These are phyloP conservation scores for Rhopalosiphum padi DNA, from an alignment of 1,140 invertebrate species.

Conservation along the genomic window DNA sequence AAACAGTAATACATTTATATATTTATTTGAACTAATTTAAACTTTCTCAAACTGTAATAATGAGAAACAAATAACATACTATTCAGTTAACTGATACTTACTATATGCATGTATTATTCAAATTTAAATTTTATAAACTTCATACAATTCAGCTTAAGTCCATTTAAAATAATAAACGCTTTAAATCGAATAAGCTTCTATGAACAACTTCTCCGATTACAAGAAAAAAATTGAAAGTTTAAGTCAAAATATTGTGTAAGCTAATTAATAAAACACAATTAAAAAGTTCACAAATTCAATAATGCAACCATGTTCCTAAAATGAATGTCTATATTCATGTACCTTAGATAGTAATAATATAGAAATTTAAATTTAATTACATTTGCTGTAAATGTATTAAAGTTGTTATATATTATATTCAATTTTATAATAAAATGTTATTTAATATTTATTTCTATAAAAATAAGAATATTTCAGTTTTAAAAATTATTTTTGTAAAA, in stretches of 20 bases:
- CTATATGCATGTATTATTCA: neutral
- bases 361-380: neutral
- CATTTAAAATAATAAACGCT: neutral
- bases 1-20: neutral
- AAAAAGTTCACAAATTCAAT: neutral
- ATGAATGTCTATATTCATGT: neutral
- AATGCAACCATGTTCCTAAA: neutral
- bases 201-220: neutral
- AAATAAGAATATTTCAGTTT: neutral
- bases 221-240: neutral
- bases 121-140: constrained; percentile 2
- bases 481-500: neutral
- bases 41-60: neutral
- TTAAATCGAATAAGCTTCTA: neutral
- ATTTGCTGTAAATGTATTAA: no score
- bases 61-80: neutral
- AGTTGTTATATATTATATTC: no score
- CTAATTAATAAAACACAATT: neutral
- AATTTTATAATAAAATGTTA: neutral
- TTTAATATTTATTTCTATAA: neutral
- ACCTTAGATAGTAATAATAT: neutral
- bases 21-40: neutral
- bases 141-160: neutral
- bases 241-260: neutral
- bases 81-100: neutral